Percentiles rank a stretch among this genome's conserved stretches.
Conservation (phyloP, 2,888 invertebrate genomes). For the Hydriomena furcata region DNA sequence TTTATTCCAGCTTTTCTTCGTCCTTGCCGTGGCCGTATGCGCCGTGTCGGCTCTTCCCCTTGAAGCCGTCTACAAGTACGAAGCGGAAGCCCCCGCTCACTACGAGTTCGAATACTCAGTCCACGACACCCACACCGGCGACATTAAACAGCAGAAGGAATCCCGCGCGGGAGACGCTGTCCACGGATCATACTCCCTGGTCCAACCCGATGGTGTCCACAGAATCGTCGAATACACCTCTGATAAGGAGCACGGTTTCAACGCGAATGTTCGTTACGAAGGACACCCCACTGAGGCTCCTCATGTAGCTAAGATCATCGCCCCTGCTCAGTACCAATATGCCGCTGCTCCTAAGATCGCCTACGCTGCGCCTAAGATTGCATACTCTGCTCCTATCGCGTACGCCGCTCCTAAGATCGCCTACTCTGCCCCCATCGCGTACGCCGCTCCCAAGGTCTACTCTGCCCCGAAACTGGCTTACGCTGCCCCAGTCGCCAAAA, state of each 20-base stretch:
- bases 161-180: conserved; percentile 69
- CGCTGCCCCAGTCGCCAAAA: conserved; percentile 46
- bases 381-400: conserved; percentile 35
- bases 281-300: conserved; percentile 57
- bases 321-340: conserved; percentile 36
- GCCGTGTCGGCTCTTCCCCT: conserved; percentile 41
- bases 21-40: conserved; percentile 55
- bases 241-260: conserved; percentile 72
- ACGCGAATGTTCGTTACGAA: conserved; percentile 73
- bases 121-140: conserved; percentile 70
- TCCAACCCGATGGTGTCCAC: conserved; percentile 73
- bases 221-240: conserved; percentile 76
- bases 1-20: conserved; percentile 53
- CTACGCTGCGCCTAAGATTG: conserved; percentile 39
- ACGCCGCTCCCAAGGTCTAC: conserved; percentile 41
- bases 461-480: conserved; percentile 41
- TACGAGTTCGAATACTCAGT: conserved; percentile 76
- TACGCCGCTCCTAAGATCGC: conserved; percentile 36
- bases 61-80: conserved; percentile 56
- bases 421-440: conserved; percentile 34
- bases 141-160: conserved; percentile 76
- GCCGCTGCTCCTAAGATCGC: conserved; percentile 48
- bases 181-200: conserved; percentile 74
- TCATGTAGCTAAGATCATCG: conserved; percentile 42
- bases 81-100: conserved; percentile 65